Evolutionary conservation across 2,113 vertebrate species (phyloP).

Genomic region (Macrotis lagotis): DNA sequence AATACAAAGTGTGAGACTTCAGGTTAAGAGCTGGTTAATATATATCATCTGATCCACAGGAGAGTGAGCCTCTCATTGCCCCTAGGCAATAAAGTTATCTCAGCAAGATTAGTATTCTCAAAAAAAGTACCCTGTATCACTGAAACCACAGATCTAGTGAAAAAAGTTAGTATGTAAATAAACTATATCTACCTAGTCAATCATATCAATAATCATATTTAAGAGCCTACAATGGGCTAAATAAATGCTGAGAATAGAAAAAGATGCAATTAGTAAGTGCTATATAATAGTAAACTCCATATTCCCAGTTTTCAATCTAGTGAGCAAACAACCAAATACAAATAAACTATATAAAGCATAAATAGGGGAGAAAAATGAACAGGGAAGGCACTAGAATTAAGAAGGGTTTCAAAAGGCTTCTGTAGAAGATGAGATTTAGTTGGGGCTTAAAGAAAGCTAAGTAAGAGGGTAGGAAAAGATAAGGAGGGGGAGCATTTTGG

Average conservation of each 20-base stretch:
- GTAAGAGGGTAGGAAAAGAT: not conserved
- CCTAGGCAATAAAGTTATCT: not conserved
- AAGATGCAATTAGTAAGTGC: too few relatives aligned
- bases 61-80: not conserved
- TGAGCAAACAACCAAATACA: not conserved
- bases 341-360: not conserved
- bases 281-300: too few relatives aligned
- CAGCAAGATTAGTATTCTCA: not conserved
- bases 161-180: not conserved
- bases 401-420: not conserved
- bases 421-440: not conserved
- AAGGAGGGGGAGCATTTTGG: too few relatives aligned
- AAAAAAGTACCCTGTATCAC: not conserved
- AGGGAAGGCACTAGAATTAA: not conserved
- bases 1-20: not conserved
- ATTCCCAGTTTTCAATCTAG: not conserved
- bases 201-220: not conserved
- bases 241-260: not conserved
- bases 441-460: not conserved
- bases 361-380: not conserved
- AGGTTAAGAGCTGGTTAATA: not conserved
- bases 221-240: not conserved
- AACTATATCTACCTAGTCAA: not conserved
- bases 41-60: not conserved
- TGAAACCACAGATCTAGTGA: not conserved